phyloP scores from a whole-genome alignment of 1,140 invertebrate species.

The Steinernema khuongi region DNA sequence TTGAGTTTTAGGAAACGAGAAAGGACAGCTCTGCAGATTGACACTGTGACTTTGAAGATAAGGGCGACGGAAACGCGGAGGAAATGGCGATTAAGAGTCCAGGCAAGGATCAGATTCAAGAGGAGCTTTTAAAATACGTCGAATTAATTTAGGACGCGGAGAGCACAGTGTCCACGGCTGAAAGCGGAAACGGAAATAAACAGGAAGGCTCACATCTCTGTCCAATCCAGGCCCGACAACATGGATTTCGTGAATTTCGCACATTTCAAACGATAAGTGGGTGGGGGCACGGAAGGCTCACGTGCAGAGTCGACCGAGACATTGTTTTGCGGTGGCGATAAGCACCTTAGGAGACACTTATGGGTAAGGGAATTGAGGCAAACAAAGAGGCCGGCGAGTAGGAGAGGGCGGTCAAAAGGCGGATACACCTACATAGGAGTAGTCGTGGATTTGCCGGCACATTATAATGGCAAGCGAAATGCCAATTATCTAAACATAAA shows the following conservation, averaged over 20 bases:
- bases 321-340: background rate
- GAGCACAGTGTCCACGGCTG: no score
- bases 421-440: constrained; percentile 23
- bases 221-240: no score
- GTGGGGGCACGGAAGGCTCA: background rate
- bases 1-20: background rate
- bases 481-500: constrained; percentile 28
- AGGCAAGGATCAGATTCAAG: background rate
- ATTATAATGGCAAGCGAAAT: constrained; percentile 19
- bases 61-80: background rate
- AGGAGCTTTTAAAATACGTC: background rate
- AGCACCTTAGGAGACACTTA: no score
- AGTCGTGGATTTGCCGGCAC: constrained; percentile 20
- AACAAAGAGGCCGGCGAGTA: no score
- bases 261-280: no score
- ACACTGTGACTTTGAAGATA: background rate
- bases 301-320: background rate
- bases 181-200: no score
- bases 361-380: background rate
- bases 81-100: background rate
- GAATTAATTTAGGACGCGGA: background rate
- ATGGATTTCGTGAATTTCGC: no score
- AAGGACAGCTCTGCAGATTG: background rate
- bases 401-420: no score
- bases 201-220: no score